Evolutionary conservation across 2,888 invertebrate species (phyloP), one percentile per base, ranked within the genome.

Genomic region (Drosophila vallismaia): DNA sequence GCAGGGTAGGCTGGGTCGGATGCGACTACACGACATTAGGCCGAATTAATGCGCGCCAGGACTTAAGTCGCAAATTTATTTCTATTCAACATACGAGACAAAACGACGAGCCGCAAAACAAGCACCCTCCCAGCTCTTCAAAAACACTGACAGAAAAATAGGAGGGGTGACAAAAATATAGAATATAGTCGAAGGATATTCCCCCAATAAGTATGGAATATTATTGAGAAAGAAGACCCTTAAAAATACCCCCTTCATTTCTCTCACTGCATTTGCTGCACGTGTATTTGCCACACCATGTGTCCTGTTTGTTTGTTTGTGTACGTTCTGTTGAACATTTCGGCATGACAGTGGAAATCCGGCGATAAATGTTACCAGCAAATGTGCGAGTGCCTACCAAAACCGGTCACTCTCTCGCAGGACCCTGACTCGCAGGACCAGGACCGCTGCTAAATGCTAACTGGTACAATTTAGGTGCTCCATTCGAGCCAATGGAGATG

Each of bases 321-420:
- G 59, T 55, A 51, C 67, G 40, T 57, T 58, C 62, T 71, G 71
- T 59, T 71, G 58, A 71, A 81, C 84, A 82, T 77, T 82, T 82
- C 67, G 80, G 84, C 86, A 79, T 86, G 86, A 88, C 86, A 86
- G 80, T 79, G 86, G 83, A 89, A 88, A 89, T 88, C 88, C 88
- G 77, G 76, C 88, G 85, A 88, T 89, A 88, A 89, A 88, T 89
- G 86, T 86, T 82, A 79, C 79, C 78, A 81, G 79, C 74, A 80
- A 84, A 79, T 81, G 81, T 83, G 79, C 77, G 83, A 64, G 74
- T 77, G 76, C 74, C 76, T 69, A 75, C 53, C 52, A 72, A 78
- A 75, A 75, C 60, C 50, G 72, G 67, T 73, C 55, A 72, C 54
- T 46, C 29, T 19, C 29, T 44, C 29, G 12, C 28, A 29, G 36